These are phyloP conservation scores for Adelognathus sp. DNA, from an alignment of 2,888 invertebrate species.

Conservation along the genomic window DNA sequence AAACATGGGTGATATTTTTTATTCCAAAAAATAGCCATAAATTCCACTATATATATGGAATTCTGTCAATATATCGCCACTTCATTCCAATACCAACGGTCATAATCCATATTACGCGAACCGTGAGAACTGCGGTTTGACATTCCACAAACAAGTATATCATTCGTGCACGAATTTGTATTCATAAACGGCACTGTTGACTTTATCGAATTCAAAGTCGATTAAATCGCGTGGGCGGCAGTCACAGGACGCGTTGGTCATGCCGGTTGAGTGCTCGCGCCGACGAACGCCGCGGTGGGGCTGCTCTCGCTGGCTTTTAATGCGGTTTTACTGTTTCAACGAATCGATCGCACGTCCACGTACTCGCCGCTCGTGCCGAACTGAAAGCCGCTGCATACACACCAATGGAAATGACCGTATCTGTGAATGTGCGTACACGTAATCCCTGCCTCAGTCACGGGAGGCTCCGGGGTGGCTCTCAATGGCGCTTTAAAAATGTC, in stretches of 20 bases:
- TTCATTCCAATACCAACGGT: conserved; percentile 10
- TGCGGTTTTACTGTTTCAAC: conserved; percentile 57
- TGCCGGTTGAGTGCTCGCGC: conserved; percentile 36
- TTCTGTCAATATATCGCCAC: not conserved
- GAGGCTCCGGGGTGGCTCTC: conserved; percentile 34
- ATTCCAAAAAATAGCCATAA: too few species aligned
- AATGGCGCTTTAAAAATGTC: conserved; percentile 65
- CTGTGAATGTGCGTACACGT: not conserved
- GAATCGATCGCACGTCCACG: conserved; percentile 45
- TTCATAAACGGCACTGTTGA: conserved; percentile 49
- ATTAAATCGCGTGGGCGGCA: conserved; percentile 42
- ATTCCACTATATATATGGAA: not conserved
- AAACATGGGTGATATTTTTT: too few species aligned
- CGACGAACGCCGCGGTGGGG: conserved; percentile 11
- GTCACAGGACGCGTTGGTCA: conserved; percentile 13
- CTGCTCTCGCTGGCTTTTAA: conserved; percentile 38
- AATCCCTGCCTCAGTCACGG: conserved; percentile 19
- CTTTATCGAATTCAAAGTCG: conserved; percentile 58
- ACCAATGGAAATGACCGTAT: not conserved
- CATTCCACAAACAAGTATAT: conserved; percentile 19
- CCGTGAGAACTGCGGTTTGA: conserved; percentile 35
- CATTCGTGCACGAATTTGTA: conserved; percentile 41
- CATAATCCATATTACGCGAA: conserved; percentile 6
- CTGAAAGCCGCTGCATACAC: conserved; percentile 7
- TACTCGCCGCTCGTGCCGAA: conserved; percentile 39